phyloP scores from a whole-genome alignment of 1,140 invertebrate species.

The Chironomus tepperi region DNA sequence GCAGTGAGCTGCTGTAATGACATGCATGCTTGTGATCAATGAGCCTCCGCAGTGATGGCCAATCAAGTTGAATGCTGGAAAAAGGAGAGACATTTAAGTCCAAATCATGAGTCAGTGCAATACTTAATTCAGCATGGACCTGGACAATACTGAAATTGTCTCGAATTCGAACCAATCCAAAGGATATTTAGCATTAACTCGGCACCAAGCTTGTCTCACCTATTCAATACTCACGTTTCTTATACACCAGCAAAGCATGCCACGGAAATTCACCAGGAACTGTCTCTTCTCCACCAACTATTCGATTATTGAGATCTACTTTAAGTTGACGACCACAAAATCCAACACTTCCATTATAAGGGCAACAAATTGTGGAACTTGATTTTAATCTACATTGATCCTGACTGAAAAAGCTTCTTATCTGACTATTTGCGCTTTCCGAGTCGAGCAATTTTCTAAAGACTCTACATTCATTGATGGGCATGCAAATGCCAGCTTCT shows the following conservation, averaged over 20 bases:
- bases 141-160: too few species aligned
- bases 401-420: not conserved
- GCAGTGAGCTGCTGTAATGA: too few species aligned
- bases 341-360: not conserved
- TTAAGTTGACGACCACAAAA: not conserved
- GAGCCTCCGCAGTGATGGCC: too few species aligned
- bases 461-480: not conserved
- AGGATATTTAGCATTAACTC: too few species aligned
- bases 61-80: too few species aligned
- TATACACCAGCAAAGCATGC: not conserved
- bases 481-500: not conserved
- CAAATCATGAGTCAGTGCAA: too few species aligned
- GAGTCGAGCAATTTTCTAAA: not conserved
- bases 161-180: too few species aligned
- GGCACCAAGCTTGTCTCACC: too few species aligned
- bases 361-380: not conserved
- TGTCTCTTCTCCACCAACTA: conserved; percentile 53
- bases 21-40: too few species aligned
- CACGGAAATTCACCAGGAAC: conserved; percentile 57
- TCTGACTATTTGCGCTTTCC: not conserved
- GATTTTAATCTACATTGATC: not conserved
- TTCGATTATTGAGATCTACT: conserved; percentile 34
- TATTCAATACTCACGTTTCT: not conserved
- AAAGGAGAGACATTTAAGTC: too few species aligned
- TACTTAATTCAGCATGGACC: too few species aligned